Evolutionary conservation across 2,888 invertebrate species (phyloP), one percentile per base, ranked within the genome.

Genomic region (Heliconius ismenius): DNA sequence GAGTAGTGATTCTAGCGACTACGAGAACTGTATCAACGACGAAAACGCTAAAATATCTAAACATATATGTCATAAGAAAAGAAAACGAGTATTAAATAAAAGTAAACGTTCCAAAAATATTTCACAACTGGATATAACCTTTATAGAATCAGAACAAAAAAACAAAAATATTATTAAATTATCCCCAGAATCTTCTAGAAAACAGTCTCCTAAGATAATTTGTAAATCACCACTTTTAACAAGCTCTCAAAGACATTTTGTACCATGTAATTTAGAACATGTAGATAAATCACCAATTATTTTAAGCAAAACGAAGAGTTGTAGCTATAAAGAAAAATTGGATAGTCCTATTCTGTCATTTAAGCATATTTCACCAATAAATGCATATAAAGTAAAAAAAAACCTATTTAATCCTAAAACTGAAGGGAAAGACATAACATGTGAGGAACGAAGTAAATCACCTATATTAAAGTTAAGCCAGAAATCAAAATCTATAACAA

Each of bases 1-100:
- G 92, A 89, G 87, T 4, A 92, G 91, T 79, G 90, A 91, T 28
- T 89, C 91, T 1, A 92, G 92, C 81, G 93, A 92, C 49, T 86
- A 86, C 74, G 92, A 92, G 82, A 86, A 88, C 75, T 74, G 80
- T 15, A 76, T 82, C 15, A 77, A 78, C 63, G 84, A 78, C 63
- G 83, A 83, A 36, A 85, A 82, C 74, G 74, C 81, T 62, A 85
- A 82, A 76, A 77, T 79, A 32, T 83, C 80, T 13, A 84, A 79
- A 78, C 13, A 32, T 13, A 79, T 74, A 36, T 77, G 74, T 68
- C 82, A 76, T 60, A 83, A 83, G 24, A 92, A 91, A 78, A 86
- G 91, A 82, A 93, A 92, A 86, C 89, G 90, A 18, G 36, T n/a
- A 7, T 77, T 75, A 67, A 75, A 26, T 26, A 91, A 85, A 81